A percentile compares a stretch with the other conserved stretches of the same genome.
Conservation (phyloP, 2,797 vertebrate genomes). For the Alauda arvensis region DNA sequence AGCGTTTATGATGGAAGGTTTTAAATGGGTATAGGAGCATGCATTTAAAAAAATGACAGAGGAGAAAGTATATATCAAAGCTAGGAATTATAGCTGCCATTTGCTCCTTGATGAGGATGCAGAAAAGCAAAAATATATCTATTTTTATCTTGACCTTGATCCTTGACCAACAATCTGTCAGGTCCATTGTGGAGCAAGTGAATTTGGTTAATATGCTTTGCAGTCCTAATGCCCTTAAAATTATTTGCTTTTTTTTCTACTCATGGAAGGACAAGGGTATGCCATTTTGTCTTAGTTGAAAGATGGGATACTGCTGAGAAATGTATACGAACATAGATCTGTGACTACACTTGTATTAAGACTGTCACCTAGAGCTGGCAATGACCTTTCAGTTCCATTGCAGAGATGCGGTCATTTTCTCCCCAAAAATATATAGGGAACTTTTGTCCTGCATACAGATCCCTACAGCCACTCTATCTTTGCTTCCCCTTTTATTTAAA, state of each 20-base stretch:
- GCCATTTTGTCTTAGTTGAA: background rate
- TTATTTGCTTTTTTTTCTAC: background rate
- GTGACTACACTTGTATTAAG: background rate
- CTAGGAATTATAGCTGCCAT: background rate
- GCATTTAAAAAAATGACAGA: background rate
- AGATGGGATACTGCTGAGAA: background rate
- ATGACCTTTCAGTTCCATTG: background rate
- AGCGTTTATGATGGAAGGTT: background rate
- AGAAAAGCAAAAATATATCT: constrained; percentile 18
- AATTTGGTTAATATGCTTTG: background rate
- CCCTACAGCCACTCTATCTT: background rate
- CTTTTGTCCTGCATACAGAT: background rate
- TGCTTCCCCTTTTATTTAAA: background rate
- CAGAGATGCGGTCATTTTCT: background rate
- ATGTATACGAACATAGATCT: background rate
- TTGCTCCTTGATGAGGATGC: background rate
- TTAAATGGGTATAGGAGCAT: background rate
- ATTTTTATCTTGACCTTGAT: background rate
- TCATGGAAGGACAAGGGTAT: background rate
- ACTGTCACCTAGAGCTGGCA: background rate
- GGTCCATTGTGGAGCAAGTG: background rate
- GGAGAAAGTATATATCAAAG: background rate
- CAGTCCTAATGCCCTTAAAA: background rate
- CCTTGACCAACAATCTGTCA: background rate
- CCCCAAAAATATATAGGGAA: background rate